Percentiles rank a stretch among this genome's conserved stretches.
Conservation (phyloP, 1,140 invertebrate species). For the Hypsibius dujardini region DNA sequence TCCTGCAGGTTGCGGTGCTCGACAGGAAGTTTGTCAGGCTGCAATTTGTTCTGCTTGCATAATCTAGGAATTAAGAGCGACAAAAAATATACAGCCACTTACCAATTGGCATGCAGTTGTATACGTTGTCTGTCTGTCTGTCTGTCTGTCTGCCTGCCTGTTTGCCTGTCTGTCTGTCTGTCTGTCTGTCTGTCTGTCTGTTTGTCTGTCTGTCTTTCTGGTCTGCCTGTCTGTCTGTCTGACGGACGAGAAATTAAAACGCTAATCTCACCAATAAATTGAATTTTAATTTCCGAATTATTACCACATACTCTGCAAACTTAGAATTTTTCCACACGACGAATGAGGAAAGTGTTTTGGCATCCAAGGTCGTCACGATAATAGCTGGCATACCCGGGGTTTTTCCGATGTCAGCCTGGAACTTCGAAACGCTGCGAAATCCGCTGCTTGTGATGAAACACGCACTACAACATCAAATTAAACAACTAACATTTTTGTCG, state of each 20-base stretch:
- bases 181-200: neutral
- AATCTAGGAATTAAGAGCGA: neutral
- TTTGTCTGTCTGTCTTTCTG: neutral
- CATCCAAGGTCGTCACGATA: neutral
- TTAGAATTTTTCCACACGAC: neutral
- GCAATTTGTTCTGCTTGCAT: neutral
- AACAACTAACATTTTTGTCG: neutral
- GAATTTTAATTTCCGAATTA: neutral
- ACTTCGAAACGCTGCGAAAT: neutral
- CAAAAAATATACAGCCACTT: neutral
- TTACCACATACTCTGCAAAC: neutral
- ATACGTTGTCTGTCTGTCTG: neutral
- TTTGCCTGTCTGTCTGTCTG: neutral
- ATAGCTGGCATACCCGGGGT: neutral
- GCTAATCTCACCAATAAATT: neutral
- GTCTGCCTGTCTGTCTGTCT: neutral
- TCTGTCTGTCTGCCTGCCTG: neutral
- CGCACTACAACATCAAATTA: neutral
- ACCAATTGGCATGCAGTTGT: neutral
- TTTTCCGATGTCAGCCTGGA: neutral
- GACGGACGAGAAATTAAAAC: neutral
- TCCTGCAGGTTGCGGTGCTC: constrained; percentile 4
- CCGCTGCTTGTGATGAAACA: neutral
- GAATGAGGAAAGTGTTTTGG: neutral
- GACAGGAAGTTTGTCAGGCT: neutral